Evolutionary conservation across 1,140 invertebrate species (phyloP).

Genomic region (Megathymus violae): DNA sequence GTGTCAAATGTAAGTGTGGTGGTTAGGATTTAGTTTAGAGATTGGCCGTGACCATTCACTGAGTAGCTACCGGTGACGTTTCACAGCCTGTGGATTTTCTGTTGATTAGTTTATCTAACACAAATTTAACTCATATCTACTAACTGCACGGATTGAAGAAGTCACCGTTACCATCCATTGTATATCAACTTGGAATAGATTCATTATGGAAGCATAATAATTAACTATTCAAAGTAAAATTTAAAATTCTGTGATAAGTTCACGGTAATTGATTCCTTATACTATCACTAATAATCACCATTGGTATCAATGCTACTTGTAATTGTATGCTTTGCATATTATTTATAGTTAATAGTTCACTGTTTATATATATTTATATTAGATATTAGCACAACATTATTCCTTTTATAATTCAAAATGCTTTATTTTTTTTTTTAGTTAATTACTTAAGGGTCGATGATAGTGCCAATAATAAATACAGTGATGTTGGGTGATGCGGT

Average conservation of each 20-base stretch:
- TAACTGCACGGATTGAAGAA: slow-evolving; percentile 17
- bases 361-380: slow-evolving; percentile 1
- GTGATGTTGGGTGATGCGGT: too few species aligned
- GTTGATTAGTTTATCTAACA: slow-evolving; percentile 1
- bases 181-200: background rate
- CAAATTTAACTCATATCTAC: slow-evolving; percentile 10
- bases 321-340: slow-evolving; percentile 10
- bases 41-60: slow-evolving; percentile 37
- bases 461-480: too few species aligned
- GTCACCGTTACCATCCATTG: background rate
- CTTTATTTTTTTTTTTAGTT: too few species aligned
- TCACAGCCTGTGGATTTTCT: slow-evolving; percentile 14
- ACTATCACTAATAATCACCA: background rate
- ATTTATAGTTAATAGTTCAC: background rate
- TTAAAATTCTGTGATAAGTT: background rate
- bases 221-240: background rate
- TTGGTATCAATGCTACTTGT: slow-evolving; percentile 8
- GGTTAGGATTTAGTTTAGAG: slow-evolving; percentile 34
- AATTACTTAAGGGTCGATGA: too few species aligned
- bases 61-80: slow-evolving; percentile 41
- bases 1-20: slow-evolving; percentile 32
- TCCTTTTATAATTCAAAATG: too few species aligned
- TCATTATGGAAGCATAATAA: background rate
- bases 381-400: too few species aligned
- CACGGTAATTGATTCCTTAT: slow-evolving; percentile 8